Base-by-base conservation (phyloP, 2,888 invertebrate genomes). In the Cephalotes varians region DNA sequence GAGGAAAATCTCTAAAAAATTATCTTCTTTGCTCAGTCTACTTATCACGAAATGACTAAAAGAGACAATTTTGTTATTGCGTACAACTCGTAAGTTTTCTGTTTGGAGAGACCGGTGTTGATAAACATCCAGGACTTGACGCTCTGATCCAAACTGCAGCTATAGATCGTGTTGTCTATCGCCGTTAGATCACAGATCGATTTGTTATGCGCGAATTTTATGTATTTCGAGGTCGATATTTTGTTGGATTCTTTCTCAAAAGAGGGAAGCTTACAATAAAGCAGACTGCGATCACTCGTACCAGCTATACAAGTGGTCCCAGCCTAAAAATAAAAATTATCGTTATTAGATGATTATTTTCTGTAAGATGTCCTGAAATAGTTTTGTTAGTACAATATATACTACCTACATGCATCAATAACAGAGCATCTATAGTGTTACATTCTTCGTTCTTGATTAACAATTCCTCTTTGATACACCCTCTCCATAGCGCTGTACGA, bases 171-270 rank as follows among this genome's bases (percentile, higher is more conserved):
- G 6, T 95, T 91, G 28, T 95, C 94, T 84, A 94, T 93, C 28
- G 95, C 94, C 5, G 96, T 95, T 40, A 96, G 92, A 87, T 95
- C 96, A 96, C 96, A 96, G 12, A 96, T 96, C 96, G 96, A 96
- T 58, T 96, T 96, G 0, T 95, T 93, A 87, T 96, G 96, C 1
- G 96, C 96, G 90, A 95, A 95, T 71, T 94, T 92, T 58, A 93
- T 93, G 51, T 84, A 73, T 21, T 82, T 81, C 1, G 86, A 65
- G 65, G 79, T 82, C 12, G 79, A 80, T 10, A 65, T 72, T 62
- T 86, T 86, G 69, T 62, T 37, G 10, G 67, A n/a, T 10, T 21
- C 9, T 1, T 54, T 31, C 91, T 89, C 92, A 85, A 86, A 95
- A 34, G 95, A 94, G 40, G 93, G 90, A 15, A 96, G 93, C 89